These are phyloP conservation scores for Coracias cyanogaster DNA, from an alignment of 2,797 vertebrate genomes.

Conservation along the genomic window DNA sequence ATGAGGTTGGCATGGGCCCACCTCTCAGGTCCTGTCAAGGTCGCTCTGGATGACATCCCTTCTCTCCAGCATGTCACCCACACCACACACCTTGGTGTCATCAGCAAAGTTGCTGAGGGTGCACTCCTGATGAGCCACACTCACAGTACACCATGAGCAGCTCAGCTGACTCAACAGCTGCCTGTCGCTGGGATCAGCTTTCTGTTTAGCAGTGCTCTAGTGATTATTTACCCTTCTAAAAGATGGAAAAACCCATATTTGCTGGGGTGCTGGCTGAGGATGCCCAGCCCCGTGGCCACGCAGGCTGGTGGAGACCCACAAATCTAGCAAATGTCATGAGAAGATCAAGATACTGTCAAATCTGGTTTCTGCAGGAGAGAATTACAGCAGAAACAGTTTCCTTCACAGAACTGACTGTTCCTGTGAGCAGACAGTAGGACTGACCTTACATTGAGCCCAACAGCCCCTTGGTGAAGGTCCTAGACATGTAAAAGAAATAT, in stretches of 20 bases:
- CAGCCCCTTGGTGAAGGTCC: neutral
- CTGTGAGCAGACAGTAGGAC: neutral
- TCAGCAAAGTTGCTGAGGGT: rapidly evolving
- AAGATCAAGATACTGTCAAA: constrained; percentile 17
- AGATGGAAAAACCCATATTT: rapidly evolving
- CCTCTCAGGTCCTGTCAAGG: neutral
- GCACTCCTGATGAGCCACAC: neutral
- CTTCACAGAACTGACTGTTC: constrained; percentile 37
- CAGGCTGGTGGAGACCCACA: neutral
- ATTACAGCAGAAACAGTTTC: neutral
- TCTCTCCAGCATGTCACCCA: neutral
- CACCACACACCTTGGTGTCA: neutral
- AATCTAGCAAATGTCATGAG: neutral
- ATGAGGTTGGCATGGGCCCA: rapidly evolving
- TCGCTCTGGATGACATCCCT: neutral
- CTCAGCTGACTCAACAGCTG: neutral
- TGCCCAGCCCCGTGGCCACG: rapidly evolving
- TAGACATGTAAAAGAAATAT: neutral
- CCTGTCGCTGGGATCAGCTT: neutral
- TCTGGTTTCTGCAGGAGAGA: neutral
- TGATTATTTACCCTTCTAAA: neutral
- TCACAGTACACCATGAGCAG: neutral
- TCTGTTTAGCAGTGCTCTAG: neutral
- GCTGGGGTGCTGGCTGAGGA: neutral
- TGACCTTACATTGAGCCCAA: neutral